These are phyloP conservation scores for Nomada lathburiana DNA, from an alignment of 2,888 invertebrate species.

Conservation along the genomic window DNA sequence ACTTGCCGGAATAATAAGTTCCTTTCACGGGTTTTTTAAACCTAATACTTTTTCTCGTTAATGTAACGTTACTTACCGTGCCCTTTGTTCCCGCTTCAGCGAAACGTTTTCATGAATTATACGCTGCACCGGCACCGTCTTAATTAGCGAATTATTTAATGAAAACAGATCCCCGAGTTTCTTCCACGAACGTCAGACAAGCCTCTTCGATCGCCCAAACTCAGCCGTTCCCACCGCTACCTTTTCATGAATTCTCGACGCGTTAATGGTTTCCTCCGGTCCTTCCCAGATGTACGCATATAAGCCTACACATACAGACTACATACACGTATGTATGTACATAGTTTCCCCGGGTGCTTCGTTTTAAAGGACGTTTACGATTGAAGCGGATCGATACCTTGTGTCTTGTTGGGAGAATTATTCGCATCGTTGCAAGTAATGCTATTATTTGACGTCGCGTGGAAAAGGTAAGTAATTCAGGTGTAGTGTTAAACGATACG, in stretches of 20 bases:
- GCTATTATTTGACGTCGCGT: neutral
- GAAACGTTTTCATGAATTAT: constrained; percentile 51
- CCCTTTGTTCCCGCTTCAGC: constrained; percentile 44
- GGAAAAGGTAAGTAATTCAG: neutral
- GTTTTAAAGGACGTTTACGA: too few species aligned
- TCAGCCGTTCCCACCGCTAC: neutral
- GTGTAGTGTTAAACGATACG: neutral
- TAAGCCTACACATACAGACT: too few species aligned
- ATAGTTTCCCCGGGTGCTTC: too few species aligned
- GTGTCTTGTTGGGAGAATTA: neutral
- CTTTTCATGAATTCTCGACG: constrained; percentile 10
- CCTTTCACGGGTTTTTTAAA: constrained; percentile 53
- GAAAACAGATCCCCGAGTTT: constrained; percentile 55
- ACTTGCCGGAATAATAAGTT: constrained; percentile 68
- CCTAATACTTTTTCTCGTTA: constrained; percentile 66
- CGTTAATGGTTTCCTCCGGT: constrained; percentile 7
- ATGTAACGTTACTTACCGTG: constrained; percentile 56
- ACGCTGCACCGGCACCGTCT: constrained; percentile 43
- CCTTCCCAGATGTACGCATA: too few species aligned
- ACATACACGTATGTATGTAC: too few species aligned
- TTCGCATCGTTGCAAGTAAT: neutral
- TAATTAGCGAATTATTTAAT: constrained; percentile 61
- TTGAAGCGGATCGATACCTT: too few species aligned
- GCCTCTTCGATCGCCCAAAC: constrained; percentile 30
- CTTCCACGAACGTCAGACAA: constrained; percentile 15